Evolutionary conservation across 2,797 vertebrate species (phyloP).

Genomic region (Sebastes jordani): DNA sequence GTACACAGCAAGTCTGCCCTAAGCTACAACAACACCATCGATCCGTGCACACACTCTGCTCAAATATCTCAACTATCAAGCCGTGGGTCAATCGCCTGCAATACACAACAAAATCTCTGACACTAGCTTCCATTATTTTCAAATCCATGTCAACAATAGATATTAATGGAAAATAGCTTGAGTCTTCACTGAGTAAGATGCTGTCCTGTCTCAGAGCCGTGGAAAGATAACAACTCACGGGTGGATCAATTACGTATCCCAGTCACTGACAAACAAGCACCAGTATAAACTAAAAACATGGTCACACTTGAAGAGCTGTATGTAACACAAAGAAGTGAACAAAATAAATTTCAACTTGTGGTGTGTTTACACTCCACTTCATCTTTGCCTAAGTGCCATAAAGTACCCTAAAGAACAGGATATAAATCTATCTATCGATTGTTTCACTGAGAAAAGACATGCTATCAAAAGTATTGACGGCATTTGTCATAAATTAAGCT

Average conservation of each 20-base stretch:
- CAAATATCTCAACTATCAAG: constrained; percentile 45
- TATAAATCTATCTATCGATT: constrained; percentile 58
- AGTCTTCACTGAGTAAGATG: constrained; percentile 1
- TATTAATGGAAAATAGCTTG: constrained; percentile 2
- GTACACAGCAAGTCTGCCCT: constrained; percentile 11
- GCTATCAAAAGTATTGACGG: constrained; percentile 52
- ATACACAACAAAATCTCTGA: constrained; percentile 32
- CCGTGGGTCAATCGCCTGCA: constrained; percentile 40
- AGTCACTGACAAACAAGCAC: neutral
- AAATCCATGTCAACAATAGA: constrained; percentile 40
- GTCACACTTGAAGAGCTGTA: neutral
- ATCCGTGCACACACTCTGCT: constrained; percentile 37
- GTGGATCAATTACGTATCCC: neutral
- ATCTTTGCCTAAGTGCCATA: constrained; percentile 4
- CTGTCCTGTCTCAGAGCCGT: neutral
- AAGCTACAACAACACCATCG: constrained; percentile 34
- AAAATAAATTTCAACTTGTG: neutral
- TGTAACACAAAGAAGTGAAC: neutral
- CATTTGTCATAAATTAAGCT: constrained; percentile 58
- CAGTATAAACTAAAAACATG: neutral
- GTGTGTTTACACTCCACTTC: neutral
- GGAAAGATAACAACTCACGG: neutral
- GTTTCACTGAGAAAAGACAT: constrained; percentile 42
- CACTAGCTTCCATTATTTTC: constrained; percentile 33
- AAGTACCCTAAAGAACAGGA: constrained; percentile 9